Conservation (phyloP, 2,113 vertebrate species). For the Psilopogon haemacephalus region DNA sequence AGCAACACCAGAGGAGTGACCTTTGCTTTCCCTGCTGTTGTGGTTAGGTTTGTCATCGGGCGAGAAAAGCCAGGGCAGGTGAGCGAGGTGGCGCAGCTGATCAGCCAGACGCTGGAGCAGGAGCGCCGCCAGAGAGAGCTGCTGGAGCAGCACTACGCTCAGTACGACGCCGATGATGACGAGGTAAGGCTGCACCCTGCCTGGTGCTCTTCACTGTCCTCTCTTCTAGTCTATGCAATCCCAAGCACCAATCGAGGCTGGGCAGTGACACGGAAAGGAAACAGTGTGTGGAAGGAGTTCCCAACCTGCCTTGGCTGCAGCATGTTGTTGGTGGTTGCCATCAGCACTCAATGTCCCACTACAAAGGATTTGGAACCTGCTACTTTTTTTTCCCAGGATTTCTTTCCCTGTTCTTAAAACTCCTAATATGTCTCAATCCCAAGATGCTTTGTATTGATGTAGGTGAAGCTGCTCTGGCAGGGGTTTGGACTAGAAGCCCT, state of each 20-base stretch:
- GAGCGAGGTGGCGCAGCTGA: slow-evolving; percentile 95
- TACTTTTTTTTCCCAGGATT: not conserved
- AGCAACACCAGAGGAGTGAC: not conserved
- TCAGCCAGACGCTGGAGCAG: slow-evolving; percentile 97
- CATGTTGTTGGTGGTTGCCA: not conserved
- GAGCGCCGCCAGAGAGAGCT: slow-evolving; percentile 93
- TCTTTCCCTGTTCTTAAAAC: not conserved
- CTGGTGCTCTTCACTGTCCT: not conserved
- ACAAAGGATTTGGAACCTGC: not conserved
- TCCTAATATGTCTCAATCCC: not conserved
- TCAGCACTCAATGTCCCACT: not conserved
- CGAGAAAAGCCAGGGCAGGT: slow-evolving; percentile 96
- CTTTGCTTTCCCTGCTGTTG: slow-evolving; percentile 37
- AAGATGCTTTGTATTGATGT: not conserved
- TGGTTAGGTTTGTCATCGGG: slow-evolving; percentile 91
- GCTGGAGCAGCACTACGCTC: slow-evolving; percentile 94
- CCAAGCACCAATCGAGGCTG: no score
- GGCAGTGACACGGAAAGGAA: no score
- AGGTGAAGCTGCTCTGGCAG: no score
- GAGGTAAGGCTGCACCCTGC: slow-evolving; percentile 79
- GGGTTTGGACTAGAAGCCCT: no score
- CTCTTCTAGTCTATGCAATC: not conserved
- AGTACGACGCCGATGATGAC: slow-evolving; percentile 95
- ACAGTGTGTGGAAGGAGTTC: no score
- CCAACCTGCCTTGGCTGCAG: not conserved